Evolutionary conservation across 1,140 invertebrate species (phyloP).

Genomic region (Carposina sasakii): DNA sequence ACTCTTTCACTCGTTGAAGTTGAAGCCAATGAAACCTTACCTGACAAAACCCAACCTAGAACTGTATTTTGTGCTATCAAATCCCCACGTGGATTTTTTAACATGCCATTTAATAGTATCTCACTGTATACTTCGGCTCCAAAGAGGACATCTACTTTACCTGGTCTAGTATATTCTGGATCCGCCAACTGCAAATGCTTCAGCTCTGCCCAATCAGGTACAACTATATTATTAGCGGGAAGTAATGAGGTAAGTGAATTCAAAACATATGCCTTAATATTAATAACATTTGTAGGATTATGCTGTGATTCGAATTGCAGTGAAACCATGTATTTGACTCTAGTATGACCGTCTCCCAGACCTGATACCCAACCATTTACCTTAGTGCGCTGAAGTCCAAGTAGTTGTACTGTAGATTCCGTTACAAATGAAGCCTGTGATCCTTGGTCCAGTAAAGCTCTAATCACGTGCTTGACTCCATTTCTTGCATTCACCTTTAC

Average conservation of each 20-base stretch:
- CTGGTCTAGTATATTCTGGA: constrained; percentile 11
- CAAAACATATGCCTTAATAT: constrained; percentile 16
- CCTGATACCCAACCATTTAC: constrained; percentile 20
- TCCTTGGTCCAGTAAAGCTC: too few relatives aligned
- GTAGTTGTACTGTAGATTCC: constrained; percentile 17
- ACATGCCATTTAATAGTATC: constrained; percentile 10
- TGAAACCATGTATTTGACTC: constrained; percentile 20
- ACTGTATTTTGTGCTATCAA: constrained; percentile 14
- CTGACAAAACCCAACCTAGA: constrained; percentile 16
- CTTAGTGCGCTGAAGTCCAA: constrained; percentile 10
- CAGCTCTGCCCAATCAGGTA: constrained; percentile 11
- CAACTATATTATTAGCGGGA: constrained; percentile 3
- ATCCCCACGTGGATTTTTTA: constrained; percentile 5
- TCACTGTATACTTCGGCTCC: constrained; percentile 20
- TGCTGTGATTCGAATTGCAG: constrained; percentile 14
- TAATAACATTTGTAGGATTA: constrained; percentile 5
- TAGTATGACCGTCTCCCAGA: constrained; percentile 2
- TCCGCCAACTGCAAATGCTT: constrained; percentile 12
- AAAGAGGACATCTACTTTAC: constrained; percentile 19
- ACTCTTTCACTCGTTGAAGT: too few relatives aligned
- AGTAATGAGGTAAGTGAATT: constrained; percentile 11
- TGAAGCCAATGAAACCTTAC: too few relatives aligned
- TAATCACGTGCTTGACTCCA: too few relatives aligned
- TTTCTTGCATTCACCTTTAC: too few relatives aligned
- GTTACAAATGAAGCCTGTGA: constrained; percentile 24